Conservation (phyloP, 2,797 vertebrate species). For the Epinephelus awoara region DNA sequence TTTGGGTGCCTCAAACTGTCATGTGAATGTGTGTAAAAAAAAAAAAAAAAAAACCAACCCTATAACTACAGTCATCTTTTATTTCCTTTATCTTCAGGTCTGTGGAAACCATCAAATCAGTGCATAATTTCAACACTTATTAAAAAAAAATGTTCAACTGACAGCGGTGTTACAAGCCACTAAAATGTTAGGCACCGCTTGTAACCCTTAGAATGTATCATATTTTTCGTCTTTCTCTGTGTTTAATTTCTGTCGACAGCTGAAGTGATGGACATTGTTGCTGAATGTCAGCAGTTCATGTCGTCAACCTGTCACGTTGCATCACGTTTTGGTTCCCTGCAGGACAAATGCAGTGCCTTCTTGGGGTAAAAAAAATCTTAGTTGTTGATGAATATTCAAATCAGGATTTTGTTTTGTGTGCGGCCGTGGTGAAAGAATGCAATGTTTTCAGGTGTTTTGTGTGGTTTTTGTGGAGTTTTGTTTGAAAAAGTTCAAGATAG, state of each 20-base stretch:
- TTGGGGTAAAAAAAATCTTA: constrained; percentile 23
- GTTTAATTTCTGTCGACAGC: not conserved
- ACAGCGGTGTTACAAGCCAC: constrained; percentile 6
- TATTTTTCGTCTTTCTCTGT: constrained; percentile 1
- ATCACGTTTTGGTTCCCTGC: constrained; percentile 41
- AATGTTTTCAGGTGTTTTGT: constrained; percentile 43
- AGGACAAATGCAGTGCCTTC: constrained; percentile 72
- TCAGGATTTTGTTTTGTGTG: constrained; percentile 34
- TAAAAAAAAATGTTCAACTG: not conserved
- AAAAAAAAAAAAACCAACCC: too few species aligned
- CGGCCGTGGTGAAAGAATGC: constrained; percentile 26
- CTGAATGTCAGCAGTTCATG: not conserved
- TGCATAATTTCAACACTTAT: too few species aligned
- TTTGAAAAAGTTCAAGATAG: constrained; percentile 18
- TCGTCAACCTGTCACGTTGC: not conserved
- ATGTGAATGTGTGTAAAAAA: constrained; percentile 8
- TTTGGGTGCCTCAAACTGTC: constrained; percentile 39
- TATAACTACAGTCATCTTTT: constrained; percentile 5
- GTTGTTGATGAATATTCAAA: constrained; percentile 11
- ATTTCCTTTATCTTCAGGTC: not conserved
- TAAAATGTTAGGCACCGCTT: not conserved
- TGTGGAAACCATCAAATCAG: constrained; percentile 17
- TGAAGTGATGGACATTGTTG: not conserved
- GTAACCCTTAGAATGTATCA: constrained; percentile 5
- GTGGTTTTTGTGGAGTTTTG: constrained; percentile 6